phyloP scores from a whole-genome alignment of 2,113 vertebrate genomes.

The Zonotrichia leucophrys region DNA sequence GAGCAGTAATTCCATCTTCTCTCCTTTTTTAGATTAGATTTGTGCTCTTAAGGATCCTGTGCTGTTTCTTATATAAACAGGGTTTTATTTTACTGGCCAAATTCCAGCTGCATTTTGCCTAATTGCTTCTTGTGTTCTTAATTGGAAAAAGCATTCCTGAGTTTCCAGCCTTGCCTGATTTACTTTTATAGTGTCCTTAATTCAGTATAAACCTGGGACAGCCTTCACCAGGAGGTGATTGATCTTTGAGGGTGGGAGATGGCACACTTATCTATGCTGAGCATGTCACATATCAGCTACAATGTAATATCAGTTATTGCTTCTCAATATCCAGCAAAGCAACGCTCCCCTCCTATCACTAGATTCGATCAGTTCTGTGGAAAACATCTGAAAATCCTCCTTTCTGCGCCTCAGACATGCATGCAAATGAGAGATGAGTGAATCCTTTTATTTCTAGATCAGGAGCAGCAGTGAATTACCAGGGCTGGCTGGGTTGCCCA shows the following conservation, averaged over 20 bases:
- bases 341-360: neutral
- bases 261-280: neutral
- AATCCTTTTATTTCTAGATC: neutral
- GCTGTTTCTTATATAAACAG: neutral
- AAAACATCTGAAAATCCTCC: neutral
- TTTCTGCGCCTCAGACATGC: neutral
- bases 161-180: neutral
- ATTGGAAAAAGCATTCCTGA: neutral
- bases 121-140: slow-evolving; percentile 38
- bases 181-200: neutral
- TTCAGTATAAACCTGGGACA: neutral
- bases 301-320: neutral
- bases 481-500: neutral
- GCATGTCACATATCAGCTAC: neutral
- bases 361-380: neutral
- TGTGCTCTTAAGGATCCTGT: neutral
- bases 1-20: neutral
- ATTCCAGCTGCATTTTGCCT: slow-evolving; percentile 36
- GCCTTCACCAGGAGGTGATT: neutral
- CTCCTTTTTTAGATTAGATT: neutral
- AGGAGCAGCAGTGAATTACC: neutral
- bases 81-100: slow-evolving; percentile 11
- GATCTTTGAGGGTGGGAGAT: neutral
- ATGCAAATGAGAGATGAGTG: neutral
- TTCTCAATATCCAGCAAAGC: neutral